Conservation (phyloP, 2,113 vertebrate genomes). For the Chiloscyllium plagiosum region DNA sequence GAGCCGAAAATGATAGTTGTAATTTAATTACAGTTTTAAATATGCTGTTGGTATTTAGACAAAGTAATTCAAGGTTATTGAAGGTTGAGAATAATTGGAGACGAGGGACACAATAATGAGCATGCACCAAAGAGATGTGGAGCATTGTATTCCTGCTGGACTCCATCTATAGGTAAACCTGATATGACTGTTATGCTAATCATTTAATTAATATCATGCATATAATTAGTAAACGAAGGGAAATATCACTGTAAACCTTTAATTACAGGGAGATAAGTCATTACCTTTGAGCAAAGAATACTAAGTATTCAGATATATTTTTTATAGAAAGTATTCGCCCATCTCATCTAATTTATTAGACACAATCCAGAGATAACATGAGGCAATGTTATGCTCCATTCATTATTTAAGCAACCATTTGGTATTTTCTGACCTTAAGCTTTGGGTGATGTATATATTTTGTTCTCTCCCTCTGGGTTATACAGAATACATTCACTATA, state of each 20-base stretch:
- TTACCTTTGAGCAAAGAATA: conserved; percentile 46
- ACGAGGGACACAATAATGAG: conserved; percentile 51
- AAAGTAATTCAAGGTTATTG: conserved; percentile 52
- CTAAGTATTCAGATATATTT: conserved; percentile 48
- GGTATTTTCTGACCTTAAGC: conserved; percentile 46
- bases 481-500: background rate
- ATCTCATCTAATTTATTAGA: conserved; percentile 44
- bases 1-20: conserved; percentile 10
- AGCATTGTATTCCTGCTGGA: conserved; percentile 52
- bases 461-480: background rate
- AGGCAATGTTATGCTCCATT: conserved; percentile 39
- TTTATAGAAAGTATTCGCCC: conserved; percentile 44
- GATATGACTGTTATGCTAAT: conserved; percentile 60
- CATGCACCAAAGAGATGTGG: conserved; percentile 46
- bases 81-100: conserved; percentile 47
- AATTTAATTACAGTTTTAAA: conserved; percentile 39
- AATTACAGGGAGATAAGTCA: conserved; percentile 53
- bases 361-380: conserved; percentile 43
- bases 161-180: conserved; percentile 49
- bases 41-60: conserved; percentile 39
- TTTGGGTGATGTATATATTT: conserved; percentile 41
- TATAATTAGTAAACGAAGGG: conserved; percentile 62
- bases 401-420: conserved; percentile 47
- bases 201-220: conserved; percentile 63
- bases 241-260: conserved; percentile 56